Conservation (phyloP, 2,797 vertebrate species). For the Sebastes wilsoni region DNA sequence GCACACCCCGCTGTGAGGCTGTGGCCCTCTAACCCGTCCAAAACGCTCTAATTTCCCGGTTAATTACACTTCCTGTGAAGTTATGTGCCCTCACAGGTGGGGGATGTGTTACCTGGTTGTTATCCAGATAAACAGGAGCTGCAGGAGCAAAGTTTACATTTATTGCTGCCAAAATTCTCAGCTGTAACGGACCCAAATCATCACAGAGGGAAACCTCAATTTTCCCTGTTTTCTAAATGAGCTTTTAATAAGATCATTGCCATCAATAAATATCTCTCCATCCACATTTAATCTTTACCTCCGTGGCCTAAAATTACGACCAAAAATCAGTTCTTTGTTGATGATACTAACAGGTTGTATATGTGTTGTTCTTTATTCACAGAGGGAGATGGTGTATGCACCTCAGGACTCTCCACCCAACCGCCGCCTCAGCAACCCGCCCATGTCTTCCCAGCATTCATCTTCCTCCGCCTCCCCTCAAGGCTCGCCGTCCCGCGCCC, state of each 20-base stretch:
- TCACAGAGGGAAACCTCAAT: background rate
- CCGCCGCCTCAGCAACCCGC: slow-evolving; percentile 90
- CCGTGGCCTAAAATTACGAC: background rate
- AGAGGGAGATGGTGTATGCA: slow-evolving; percentile 96
- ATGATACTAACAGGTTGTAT: background rate
- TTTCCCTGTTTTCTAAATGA: background rate
- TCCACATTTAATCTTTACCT: background rate
- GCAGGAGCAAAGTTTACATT: background rate
- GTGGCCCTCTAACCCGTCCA: background rate
- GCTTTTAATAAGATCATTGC: background rate
- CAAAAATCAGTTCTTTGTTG: background rate
- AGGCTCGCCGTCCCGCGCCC: slow-evolving; percentile 88
- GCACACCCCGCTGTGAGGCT: background rate
- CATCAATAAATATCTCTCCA: background rate
- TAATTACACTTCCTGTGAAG: background rate
- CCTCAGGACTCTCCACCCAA: slow-evolving; percentile 93
- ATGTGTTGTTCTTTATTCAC: background rate
- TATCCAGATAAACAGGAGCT: background rate
- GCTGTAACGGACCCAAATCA: background rate
- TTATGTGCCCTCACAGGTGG: background rate
- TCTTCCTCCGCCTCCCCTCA: slow-evolving; percentile 87
- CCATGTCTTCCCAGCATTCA: slow-evolving; percentile 78
- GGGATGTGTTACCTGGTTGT: background rate
- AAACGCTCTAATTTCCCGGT: background rate
- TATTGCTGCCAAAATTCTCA: background rate